Base-by-base conservation (phyloP, 2,797 vertebrate genomes). In the Rhabdophis nuchalis region DNA sequence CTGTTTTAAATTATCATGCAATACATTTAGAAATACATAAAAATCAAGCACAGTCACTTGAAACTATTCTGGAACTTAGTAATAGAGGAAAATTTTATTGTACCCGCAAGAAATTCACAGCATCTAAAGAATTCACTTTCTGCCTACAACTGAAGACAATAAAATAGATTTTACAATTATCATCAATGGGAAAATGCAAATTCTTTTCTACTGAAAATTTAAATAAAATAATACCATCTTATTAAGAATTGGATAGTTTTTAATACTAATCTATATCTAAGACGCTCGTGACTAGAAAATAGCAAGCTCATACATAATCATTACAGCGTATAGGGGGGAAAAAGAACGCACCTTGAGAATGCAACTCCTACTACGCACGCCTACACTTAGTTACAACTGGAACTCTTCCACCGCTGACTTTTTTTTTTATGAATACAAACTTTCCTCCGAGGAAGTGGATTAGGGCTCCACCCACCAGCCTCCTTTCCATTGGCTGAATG, bases 351-450 rank as follows among this genome's bases (percentile, higher is more conserved):
- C 87, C 57, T 60, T n/a, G 57, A 85, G 50, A 18, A 53, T 11
- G 23, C 25, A 88, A 36, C 9, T 36, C 53, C 41, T 23, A 50
- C 32, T n/a, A 68, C 36, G 20, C 41, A 11, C 61, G 53, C 18
- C 50, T 89, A 18, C 18, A 14, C 3, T 1, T 25, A 54, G 3
- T 56, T 41, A 8, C 46, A 5, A 29, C 18, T 54, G 52, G 36
- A 77, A 29, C 89, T 11, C 56, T 53, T 68, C 82, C 23, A 29
- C 86, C 36, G 25, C 68, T 23, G 89, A 46, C 72, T 92, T 60
- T 90, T 54, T 50, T 90, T 94, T 96, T 95, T 94, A 96, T 95
- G 95, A 97, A 96, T 96, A 93, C 94, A 94, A 96, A 94, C 91
- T 82, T 89, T 54, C 91, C 93, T 88, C 94, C 53, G 23, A 86